Base-by-base conservation (phyloP, 2,888 invertebrate genomes). In the Ariolimax columbianus region DNA sequence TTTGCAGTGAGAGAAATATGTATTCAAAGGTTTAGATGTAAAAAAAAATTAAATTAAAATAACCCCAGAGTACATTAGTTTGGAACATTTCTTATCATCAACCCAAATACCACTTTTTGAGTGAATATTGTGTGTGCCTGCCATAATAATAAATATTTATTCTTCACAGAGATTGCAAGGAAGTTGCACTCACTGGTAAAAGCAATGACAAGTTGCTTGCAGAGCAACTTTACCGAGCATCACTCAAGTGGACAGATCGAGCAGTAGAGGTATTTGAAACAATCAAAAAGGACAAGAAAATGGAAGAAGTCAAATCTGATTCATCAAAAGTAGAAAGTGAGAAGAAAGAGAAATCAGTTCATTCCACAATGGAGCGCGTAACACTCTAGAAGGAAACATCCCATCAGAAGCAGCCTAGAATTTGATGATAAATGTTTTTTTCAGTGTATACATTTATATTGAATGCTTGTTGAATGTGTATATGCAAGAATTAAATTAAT, bases 141-240 rank as follows among this genome's bases (percentile, higher is more conserved):
- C 40, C 6, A 19, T 73, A 47, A 43, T 23, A 36, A 11, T 73
- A 33, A 55, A 14, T 11, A 30, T 36, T 72, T 47, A 70, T 70
- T 85, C 77, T 79, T 88, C 86, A 9, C 88, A 92, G 92, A 84
- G 92, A 92, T 68, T 91, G 91, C 87, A 89, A 88, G 43, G 87
- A 88, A 77, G 83, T 78, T 17, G 68, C 87, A 33, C 86, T 88
- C 68, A 82, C 84, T 38, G 84, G 79, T 33, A 87, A 73, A 82
- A 86, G 86, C 6, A 75, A 86, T 26, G 88, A 90, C 85, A 89
- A 87, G 63, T 89, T 90, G 72, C 47, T 90, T 9, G 89, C 89
- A 77, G 87, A 90, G 33, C 88, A 90, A 40, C 82, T 92, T 19
- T 91, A 91, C 88, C 81, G 88, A 80, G 86, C 89, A 77, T 89